Evolutionary conservation across 1,140 invertebrate species (phyloP), one percentile per base, ranked within the genome.

Genomic region (Pachypeltis micranthus): DNA sequence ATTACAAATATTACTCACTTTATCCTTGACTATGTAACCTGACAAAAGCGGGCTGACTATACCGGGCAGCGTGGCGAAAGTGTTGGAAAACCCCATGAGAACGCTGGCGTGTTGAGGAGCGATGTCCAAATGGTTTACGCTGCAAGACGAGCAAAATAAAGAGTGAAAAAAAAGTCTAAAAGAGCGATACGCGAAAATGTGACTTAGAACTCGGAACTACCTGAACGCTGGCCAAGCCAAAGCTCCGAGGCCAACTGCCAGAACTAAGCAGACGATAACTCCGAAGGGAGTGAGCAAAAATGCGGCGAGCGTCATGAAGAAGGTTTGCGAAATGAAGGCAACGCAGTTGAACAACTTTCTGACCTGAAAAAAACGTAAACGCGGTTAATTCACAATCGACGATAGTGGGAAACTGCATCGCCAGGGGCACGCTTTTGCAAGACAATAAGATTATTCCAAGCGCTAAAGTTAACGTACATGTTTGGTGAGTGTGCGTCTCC

Each of bases 191-290:
- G n/a, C n/a, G n/a, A n/a, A n/a, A n/a, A 39, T 39, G 10, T n/a
- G n/a, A 39, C n/a, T 39, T 10, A 39, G n/a, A 39, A 39, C 7
- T 58, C 3, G n/a, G n/a, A n/a, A n/a, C n/a, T 63, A 88, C 86
- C 85, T 85, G 72, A 88, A 93, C 56, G 88, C 91, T 16, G 88
- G 85, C 87, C 88, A 92, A 4, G 90, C 87, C 72, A 93, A 91
- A 1, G 89, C 92, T 26, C 90, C 90, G 12, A 93, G 76, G 0
- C 91, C 91, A 10, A 93, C 88, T 19, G 91, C 90, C 59, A 92
- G 80, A 0, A 87, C 90, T 4, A 96, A 78, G 72, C 83, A 92
- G 1, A 82, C 75, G 14, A 93, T 79, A 28, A 86, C 87, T 54
- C 81, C 80, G 1, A 74, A 76, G 14, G 85, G 77, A 19, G 83